Conservation (phyloP, 2,888 invertebrate genomes). For the Saturnia pavonia region DNA sequence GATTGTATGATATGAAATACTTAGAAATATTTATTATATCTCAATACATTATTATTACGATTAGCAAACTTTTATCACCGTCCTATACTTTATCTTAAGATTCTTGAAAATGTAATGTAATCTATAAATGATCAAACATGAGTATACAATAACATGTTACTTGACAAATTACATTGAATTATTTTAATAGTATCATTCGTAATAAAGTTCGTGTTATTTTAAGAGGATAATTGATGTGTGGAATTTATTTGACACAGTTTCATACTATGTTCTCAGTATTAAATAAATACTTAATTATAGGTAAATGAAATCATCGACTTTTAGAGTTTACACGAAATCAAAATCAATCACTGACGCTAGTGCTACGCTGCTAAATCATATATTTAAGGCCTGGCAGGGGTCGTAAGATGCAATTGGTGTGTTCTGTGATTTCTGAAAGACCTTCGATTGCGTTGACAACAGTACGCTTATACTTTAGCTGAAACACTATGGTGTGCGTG, state of each 20-base stretch:
- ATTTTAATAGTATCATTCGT: slow-evolving; percentile 8
- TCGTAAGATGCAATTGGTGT: too few species aligned
- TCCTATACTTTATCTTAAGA: slow-evolving; percentile 22
- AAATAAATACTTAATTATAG: slow-evolving; percentile 5
- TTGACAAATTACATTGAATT: slow-evolving; percentile 5
- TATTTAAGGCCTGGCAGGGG: too few species aligned
- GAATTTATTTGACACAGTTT: slow-evolving; percentile 10
- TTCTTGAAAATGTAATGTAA: slow-evolving; percentile 22
- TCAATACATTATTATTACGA: neutral
- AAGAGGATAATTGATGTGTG: slow-evolving; percentile 10
- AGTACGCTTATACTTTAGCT: too few species aligned
- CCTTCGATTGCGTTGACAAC: too few species aligned
- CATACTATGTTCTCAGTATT: neutral
- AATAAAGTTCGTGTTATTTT: slow-evolving; percentile 8
- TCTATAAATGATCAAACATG: slow-evolving; percentile 17
- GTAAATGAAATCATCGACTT: neutral
- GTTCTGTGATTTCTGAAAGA: too few species aligned
- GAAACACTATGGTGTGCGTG: too few species aligned
- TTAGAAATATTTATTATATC: slow-evolving; percentile 2
- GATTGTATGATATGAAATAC: neutral
- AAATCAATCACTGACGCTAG: too few species aligned
- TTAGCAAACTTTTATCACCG: neutral
- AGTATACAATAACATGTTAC: slow-evolving; percentile 10
- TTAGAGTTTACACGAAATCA: neutral
- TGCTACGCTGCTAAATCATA: too few species aligned